phyloP scores from a whole-genome alignment of 2,113 vertebrate species.

The Phoxinus phoxinus region DNA sequence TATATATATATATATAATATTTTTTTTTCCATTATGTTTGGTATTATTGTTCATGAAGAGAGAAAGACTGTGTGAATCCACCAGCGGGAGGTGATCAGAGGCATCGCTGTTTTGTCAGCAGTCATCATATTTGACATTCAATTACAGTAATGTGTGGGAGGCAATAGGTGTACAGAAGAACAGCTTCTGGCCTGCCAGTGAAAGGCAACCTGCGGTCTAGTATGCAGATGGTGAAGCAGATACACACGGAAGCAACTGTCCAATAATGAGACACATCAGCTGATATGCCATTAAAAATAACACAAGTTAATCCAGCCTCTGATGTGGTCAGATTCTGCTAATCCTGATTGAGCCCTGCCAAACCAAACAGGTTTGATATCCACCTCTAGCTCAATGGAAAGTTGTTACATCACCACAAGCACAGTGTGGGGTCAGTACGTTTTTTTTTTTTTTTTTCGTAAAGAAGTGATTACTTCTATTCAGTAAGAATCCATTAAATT shows the following conservation, averaged over 20 bases:
- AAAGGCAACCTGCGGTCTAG: neutral
- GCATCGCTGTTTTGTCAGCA: neutral
- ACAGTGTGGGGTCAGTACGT: neutral
- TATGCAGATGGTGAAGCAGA: conserved; percentile 6
- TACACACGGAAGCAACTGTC: neutral
- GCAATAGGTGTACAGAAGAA: neutral
- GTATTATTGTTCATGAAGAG: no score
- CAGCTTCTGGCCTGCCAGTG: neutral
- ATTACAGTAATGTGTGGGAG: conserved; percentile 29
- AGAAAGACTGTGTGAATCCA: neutral
- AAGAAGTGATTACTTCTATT: neutral
- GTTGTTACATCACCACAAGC: neutral
- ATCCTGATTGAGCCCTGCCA: neutral
- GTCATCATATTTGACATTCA: conserved; percentile 39
- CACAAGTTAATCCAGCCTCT: neutral
- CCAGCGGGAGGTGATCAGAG: neutral
- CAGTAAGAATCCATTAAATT: neutral
- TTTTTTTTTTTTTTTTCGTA: neutral
- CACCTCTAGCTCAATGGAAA: neutral
- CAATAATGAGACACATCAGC: conserved; percentile 13
- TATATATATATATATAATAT: no score
- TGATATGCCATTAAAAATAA: conserved; percentile 18
- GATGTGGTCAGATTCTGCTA: conserved; percentile 24
- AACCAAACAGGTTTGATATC: neutral
- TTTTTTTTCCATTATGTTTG: no score